Percentiles rank a stretch among this genome's conserved stretches.
phyloP scores from a whole-genome alignment of 1,140 invertebrate genomes.

The Conus ventricosus region DNA sequence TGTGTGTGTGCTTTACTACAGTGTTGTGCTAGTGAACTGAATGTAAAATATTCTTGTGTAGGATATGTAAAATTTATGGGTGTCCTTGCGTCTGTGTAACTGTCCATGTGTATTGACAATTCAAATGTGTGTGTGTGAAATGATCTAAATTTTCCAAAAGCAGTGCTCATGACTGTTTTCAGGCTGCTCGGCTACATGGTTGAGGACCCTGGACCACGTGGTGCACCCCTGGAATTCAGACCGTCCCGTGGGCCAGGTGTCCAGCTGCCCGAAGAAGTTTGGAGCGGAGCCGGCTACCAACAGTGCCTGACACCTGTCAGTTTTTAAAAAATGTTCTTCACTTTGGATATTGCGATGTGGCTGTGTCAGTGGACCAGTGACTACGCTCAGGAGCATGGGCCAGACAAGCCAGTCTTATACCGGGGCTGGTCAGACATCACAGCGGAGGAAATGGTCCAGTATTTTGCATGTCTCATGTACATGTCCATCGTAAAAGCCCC shows the following conservation, averaged over 20 bases:
- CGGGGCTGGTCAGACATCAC: background rate
- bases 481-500: background rate
- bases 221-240: background rate
- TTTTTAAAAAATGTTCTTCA: conserved; percentile 9
- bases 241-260: background rate
- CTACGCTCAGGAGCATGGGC: background rate
- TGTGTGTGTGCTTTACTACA: too few relatives aligned
- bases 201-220: background rate
- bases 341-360: background rate
- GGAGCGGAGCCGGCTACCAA: background rate
- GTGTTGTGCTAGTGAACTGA: too few relatives aligned
- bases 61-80: too few relatives aligned
- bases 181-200: background rate
- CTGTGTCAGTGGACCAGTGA: background rate
- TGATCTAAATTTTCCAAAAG: too few relatives aligned
- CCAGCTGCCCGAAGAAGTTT: background rate
- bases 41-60: too few relatives aligned
- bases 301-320: background rate
- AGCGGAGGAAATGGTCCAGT: background rate
- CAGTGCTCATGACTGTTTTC: background rate
- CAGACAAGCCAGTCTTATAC: background rate
- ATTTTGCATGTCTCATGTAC: background rate
- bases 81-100: too few relatives aligned
- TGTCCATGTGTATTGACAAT: too few relatives aligned
- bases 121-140: too few relatives aligned